Evolutionary conservation across 2,797 vertebrate genomes (phyloP), one percentile per base, ranked within the genome.

Genomic region (Mus spretus): DNA sequence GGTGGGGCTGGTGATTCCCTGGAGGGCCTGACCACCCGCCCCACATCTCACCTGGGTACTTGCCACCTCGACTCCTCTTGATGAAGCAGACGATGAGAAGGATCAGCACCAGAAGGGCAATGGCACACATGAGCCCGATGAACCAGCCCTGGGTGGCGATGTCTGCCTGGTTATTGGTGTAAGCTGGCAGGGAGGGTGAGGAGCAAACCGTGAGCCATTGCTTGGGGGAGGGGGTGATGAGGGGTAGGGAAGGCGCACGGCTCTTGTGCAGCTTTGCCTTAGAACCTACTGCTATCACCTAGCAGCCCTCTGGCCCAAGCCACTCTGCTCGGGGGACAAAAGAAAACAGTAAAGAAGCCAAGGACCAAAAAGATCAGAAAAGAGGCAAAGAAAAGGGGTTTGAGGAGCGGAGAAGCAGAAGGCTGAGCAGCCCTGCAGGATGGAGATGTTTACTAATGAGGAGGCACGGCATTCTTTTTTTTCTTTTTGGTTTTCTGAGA

Each of bases 131-230:
- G 96, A 99, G 98, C 94, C 99, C 99, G 11, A 99, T 99, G 98
- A 99, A 99, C 99, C 99, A 99, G 98, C 99, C 99, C 97, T 99
- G 99, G 12, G 99, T 99, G 82, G 99, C 99, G 12, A 99, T 99
- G 99, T 99, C 99, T 2, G 99, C 99, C n/a, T 99, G 99, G 96
- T 99, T 99, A 97, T 99, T 99, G 97, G 99, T 99, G 97, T 99
- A 99, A 92, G 99, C 99, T 99, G 98, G 1, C 3, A 9, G 67
- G 80, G 61, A 91, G 87, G 93, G 83, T 0, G 26, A 91, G 79
- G 97, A 96, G 94, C 47, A 79, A 22, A 98, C 8, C 0, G 3
- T 93, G 85, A 34, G 79, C 28, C 78, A 72, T 1, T 90, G 79
- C 75, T 9, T 63, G 13, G 13, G n/a, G n/a, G 78, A 17, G 89